Percentiles rank a stretch among this genome's conserved stretches.
These are phyloP conservation scores for Thymelicus acteon DNA, from an alignment of 2,888 invertebrate species.

Conservation along the genomic window DNA sequence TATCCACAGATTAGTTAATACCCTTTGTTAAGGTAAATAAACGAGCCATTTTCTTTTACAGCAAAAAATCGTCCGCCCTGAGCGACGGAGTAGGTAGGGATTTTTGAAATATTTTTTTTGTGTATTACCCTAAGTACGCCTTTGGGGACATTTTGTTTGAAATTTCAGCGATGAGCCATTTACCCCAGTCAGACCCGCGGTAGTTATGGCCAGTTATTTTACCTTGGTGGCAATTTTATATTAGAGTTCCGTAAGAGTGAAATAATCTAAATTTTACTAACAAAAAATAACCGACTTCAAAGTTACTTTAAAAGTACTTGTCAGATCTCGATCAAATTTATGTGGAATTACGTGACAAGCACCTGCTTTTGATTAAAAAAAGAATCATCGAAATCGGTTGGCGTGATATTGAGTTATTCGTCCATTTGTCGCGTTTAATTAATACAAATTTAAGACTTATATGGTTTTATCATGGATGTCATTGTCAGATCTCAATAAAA, in stretches of 20 bases:
- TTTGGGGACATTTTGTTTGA: conserved; percentile 6
- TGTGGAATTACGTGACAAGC: no score
- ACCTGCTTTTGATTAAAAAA: no score
- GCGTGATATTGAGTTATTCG: no score
- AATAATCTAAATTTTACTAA: no score
- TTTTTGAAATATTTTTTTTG: neutral
- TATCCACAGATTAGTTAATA: conserved; percentile 1
- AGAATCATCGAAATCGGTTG: no score
- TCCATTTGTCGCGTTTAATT: no score
- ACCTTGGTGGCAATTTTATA: neutral
- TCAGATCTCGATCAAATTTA: no score
- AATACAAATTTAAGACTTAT: no score
- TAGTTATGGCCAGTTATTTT: neutral
- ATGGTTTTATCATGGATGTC: no score
- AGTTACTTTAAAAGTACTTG: no score
- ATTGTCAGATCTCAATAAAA: no score
- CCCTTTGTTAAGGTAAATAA: neutral
- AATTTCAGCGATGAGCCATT: conserved; percentile 7
- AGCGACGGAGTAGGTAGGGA: neutral
- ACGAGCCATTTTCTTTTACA: neutral
- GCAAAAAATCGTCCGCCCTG: neutral
- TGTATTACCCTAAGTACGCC: conserved; percentile 6
- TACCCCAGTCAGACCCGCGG: neutral
- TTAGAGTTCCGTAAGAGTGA: neutral
- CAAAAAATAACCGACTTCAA: no score